These are phyloP conservation scores for Philonicus albiceps DNA, from an alignment of 2,888 invertebrate genomes.

Conservation along the genomic window DNA sequence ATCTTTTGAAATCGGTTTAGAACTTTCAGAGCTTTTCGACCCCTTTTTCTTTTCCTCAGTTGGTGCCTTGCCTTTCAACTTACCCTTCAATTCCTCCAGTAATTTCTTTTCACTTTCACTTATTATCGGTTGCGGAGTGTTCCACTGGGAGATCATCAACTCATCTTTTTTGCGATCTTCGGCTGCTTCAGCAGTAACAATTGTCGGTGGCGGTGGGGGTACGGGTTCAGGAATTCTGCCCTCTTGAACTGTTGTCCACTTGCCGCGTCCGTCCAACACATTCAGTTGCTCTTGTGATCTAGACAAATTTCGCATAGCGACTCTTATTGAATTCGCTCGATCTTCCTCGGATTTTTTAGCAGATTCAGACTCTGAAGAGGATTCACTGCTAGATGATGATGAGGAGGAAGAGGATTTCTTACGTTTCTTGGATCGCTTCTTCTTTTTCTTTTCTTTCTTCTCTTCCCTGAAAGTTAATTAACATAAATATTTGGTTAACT, in stretches of 20 bases:
- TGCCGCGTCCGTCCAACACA: conserved; percentile 53
- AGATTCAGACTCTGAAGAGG: conserved; percentile 53
- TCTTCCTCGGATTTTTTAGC: conserved; percentile 56
- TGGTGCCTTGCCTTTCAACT: conserved; percentile 57
- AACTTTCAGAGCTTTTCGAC: background rate
- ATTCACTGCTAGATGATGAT: conserved; percentile 50
- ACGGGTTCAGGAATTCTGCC: conserved; percentile 51
- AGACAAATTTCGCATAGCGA: conserved; percentile 71
- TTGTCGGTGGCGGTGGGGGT: conserved; percentile 44
- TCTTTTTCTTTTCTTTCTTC: conserved; percentile 66
- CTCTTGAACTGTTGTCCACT: conserved; percentile 65
- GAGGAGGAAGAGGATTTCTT: conserved; percentile 55
- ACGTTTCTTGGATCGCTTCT: conserved; percentile 65
- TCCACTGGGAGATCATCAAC: conserved; percentile 67
- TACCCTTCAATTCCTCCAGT: conserved; percentile 64
- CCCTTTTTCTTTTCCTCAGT: conserved; percentile 50
- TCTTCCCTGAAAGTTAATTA: conserved; percentile 52
- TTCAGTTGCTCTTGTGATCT: conserved; percentile 62
- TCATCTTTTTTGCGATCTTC: conserved; percentile 64
- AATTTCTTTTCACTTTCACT: conserved; percentile 68
- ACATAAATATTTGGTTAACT: background rate
- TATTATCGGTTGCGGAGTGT: conserved; percentile 67
- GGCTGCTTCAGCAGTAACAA: conserved; percentile 51
- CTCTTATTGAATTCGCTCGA: conserved; percentile 70
- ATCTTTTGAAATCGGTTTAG: conserved; percentile 52